Percentiles rank a stretch among this genome's conserved stretches.
These are phyloP conservation scores for Erpobdella octoculata DNA, from an alignment of 2,888 invertebrate species.

Conservation along the genomic window DNA sequence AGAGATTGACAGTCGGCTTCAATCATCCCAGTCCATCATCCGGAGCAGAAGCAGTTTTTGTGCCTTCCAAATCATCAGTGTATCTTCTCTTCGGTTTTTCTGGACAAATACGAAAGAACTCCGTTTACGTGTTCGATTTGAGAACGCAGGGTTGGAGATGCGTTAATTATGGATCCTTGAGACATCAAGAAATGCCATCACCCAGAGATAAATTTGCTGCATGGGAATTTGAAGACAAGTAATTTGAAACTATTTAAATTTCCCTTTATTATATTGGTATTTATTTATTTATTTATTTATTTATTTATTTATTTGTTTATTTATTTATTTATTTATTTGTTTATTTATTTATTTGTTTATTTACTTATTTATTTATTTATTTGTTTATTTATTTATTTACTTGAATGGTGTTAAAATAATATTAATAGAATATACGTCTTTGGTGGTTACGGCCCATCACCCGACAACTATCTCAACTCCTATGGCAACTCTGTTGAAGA, in stretches of 20 bases:
- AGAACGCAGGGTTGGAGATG: constrained; percentile 39
- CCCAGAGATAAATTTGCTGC: constrained; percentile 45
- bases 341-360: too few relatives aligned
- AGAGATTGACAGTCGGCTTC: constrained; percentile 38
- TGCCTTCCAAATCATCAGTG: constrained; percentile 40
- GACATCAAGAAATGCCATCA: constrained; percentile 36
- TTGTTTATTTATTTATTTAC: too few relatives aligned
- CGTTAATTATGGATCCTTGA: constrained; percentile 37
- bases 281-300: too few relatives aligned
- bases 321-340: too few relatives aligned
- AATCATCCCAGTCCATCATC: constrained; percentile 45
- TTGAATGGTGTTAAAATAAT: too few relatives aligned
- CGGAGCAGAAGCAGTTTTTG: constrained; percentile 42
- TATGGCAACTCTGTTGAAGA: constrained; percentile 28
- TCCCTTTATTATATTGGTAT: neutral
- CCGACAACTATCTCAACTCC: constrained; percentile 22
- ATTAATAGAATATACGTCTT: constrained; percentile 43
- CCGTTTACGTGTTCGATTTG: constrained; percentile 44
- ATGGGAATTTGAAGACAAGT: constrained; percentile 44
- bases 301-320: too few relatives aligned
- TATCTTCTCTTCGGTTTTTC: constrained; percentile 49
- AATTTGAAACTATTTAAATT: constrained; percentile 20
- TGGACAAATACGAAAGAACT: constrained; percentile 40
- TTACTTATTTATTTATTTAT: too few relatives aligned
- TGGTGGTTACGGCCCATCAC: constrained; percentile 44